Conservation (phyloP, 2,113 vertebrate genomes). For the Taxidea taxus region DNA sequence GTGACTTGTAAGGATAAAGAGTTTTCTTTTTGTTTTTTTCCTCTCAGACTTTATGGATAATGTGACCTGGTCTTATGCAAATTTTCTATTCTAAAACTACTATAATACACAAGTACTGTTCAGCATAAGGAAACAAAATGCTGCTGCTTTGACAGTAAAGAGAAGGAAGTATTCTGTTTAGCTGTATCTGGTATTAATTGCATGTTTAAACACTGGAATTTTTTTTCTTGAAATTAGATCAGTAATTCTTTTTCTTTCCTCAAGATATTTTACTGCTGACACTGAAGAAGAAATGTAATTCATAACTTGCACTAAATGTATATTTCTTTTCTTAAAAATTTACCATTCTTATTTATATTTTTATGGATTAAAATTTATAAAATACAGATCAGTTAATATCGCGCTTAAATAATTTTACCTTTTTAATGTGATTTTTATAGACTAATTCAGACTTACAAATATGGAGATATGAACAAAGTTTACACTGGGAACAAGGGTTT, state of each 20-base stretch:
- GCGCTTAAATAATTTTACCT: constrained; percentile 83
- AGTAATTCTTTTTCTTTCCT: constrained; percentile 75
- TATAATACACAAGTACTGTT: constrained; percentile 79
- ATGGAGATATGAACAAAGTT: constrained; percentile 80
- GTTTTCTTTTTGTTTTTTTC: constrained; percentile 65
- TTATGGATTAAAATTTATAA: constrained; percentile 85
- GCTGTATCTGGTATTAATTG: constrained; percentile 80
- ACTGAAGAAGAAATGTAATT: constrained; percentile 83
- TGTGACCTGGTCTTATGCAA: constrained; percentile 85
- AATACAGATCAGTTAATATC: constrained; percentile 85
- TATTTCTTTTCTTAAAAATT: constrained; percentile 86
- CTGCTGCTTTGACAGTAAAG: constrained; percentile 77
- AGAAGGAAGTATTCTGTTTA: constrained; percentile 80
- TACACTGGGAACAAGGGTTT: constrained; percentile 79
- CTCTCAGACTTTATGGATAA: constrained; percentile 79
- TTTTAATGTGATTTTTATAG: constrained; percentile 87
- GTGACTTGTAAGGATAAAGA: constrained; percentile 64
- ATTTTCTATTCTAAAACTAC: constrained; percentile 83
- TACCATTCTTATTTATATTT: constrained; percentile 90
- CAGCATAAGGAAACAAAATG: constrained; percentile 72
- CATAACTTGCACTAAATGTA: constrained; percentile 90
- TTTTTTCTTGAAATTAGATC: constrained; percentile 75
- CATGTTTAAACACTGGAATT: constrained; percentile 85
- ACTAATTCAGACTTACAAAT: constrained; percentile 80
- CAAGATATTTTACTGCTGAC: constrained; percentile 82